Evolutionary conservation across 2,888 invertebrate species (phyloP).

Genomic region (Parthenolecanium corni): DNA sequence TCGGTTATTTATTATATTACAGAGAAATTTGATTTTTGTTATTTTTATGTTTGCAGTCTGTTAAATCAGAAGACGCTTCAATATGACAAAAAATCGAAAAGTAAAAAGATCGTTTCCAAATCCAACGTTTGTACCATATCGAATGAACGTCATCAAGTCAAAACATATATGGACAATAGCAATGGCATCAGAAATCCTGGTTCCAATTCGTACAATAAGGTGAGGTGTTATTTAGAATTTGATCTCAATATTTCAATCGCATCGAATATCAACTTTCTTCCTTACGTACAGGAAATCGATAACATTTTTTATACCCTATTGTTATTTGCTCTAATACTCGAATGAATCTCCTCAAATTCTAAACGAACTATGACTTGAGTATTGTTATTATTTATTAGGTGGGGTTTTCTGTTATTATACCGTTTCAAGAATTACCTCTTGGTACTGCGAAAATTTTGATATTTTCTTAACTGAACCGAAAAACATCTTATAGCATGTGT

Average conservation of each 20-base stretch:
- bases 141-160: conserved; percentile 44
- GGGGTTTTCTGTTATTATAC: too few relatives aligned
- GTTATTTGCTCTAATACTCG: too few relatives aligned
- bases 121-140: conserved; percentile 22
- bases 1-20: background rate
- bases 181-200: conserved; percentile 57
- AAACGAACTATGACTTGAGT: too few relatives aligned
- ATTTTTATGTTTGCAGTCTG: conserved; percentile 8
- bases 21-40: background rate
- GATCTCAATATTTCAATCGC: background rate
- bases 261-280: background rate
- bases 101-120: conserved; percentile 8
- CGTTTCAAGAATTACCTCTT: too few relatives aligned
- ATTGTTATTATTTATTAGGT: too few relatives aligned
- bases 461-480: too few relatives aligned
- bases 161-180: conserved; percentile 84
- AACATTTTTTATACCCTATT: too few relatives aligned
- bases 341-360: too few relatives aligned
- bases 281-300: background rate
- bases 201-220: conserved; percentile 32
- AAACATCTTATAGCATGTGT: too few relatives aligned
- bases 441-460: too few relatives aligned
- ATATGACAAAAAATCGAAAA: conserved; percentile 8
- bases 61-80: conserved; percentile 19
- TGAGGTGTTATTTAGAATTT: conserved; percentile 3